Evolutionary conservation across 2,888 invertebrate genomes (phyloP), one percentile per base, ranked within the genome.

Genomic region (Aporophyla lueneburgensis): DNA sequence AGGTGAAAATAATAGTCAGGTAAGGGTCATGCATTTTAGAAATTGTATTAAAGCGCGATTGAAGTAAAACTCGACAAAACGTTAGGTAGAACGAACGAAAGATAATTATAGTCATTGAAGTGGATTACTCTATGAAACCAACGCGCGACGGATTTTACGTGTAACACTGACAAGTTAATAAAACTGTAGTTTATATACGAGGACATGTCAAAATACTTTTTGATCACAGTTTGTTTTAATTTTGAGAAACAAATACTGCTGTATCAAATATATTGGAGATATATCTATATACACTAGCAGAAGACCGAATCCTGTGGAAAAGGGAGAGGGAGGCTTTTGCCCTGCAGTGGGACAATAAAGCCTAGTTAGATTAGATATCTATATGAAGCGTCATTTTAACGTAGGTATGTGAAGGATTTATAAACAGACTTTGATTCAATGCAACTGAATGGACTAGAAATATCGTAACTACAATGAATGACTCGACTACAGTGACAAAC

Each of bases 41-140:
- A n/a, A 54, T 40, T 61, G 14, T 53, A 24, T 40, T 56, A 49
- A 54, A 14, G 10, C 7, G 21, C 6, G 33, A 33, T 40, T 40
- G 5, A 2, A 40, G 3, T 5, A 40, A 40, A 7, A 7, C 72
- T 53, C 51, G 27, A 49, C 74, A 87, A 68, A 80, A 78, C 76
- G 62, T 76, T 68, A 67, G 68, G 71, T 63, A 51, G 51, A 74
- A 80, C 74, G 43, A 76, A 61, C 56, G 40, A 78, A 77, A 83
- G 86, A 86, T 83, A 87, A 87, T 87, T 86, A 88, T 70, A 83
- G 77, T 75, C 61, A 73, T 79, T 63, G 76, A 89, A 91, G 77
- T 88, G 85, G 86, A 92, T 93, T 90, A 88, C 74, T 71, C 72
- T 79, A 77, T 82, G 76, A 83, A 79, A 83, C 74, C 81, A 75